Evolutionary conservation across 2,888 invertebrate genomes (phyloP).

Genomic region (Drosophila mimetica): DNA sequence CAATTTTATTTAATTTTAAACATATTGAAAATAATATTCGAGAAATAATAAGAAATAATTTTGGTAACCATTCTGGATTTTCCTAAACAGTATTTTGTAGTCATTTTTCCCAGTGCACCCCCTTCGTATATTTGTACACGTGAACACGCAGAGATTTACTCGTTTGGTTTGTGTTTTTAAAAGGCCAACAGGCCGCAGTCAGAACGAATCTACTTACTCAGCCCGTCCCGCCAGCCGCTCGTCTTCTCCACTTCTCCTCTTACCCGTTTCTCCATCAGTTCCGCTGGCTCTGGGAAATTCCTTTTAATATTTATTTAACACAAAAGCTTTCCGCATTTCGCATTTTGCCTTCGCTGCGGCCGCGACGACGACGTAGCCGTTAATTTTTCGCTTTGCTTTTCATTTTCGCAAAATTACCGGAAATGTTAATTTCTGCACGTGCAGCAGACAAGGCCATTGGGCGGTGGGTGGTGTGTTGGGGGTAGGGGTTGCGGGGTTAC

Average conservation of each 20-base stretch:
- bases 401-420: constrained; percentile 80
- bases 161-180: constrained; percentile 57
- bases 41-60: no score
- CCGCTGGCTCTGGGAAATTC: constrained; percentile 63
- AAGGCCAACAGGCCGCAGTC: constrained; percentile 59
- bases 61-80: no score
- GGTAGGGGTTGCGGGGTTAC: constrained; percentile 38
- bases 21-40: no score
- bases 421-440: constrained; percentile 81
- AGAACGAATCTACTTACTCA: constrained; percentile 49
- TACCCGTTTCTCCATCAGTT: constrained; percentile 33
- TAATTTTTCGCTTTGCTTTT: constrained; percentile 80
- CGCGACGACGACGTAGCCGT: constrained; percentile 61
- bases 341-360: constrained; percentile 51
- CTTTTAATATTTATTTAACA: constrained; percentile 79
- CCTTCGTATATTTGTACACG: constrained; percentile 15
- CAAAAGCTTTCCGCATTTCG: constrained; percentile 77
- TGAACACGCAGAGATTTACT: constrained; percentile 56
- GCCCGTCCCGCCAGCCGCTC: not conserved
- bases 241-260: not conserved
- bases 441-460: constrained; percentile 62
- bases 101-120: constrained; percentile 13
- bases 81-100: no score
- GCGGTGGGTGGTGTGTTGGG: constrained; percentile 40
- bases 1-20: no score